Percentiles rank a stretch among this genome's conserved stretches.
phyloP scores from a whole-genome alignment of 2,113 vertebrate species.

The Gambusia affinis region DNA sequence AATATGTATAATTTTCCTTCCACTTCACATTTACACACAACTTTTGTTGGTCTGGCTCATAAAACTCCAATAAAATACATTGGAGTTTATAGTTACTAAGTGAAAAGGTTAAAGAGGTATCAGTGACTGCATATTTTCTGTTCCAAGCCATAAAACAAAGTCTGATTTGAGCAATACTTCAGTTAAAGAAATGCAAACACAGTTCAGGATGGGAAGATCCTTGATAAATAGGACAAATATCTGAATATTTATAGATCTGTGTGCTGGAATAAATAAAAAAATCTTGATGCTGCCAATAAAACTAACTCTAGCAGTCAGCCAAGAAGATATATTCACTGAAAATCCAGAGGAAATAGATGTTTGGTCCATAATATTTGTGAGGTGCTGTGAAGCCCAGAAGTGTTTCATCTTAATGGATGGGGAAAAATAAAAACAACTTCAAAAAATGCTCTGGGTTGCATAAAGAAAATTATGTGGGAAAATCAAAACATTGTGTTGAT shows the following conservation, averaged over 20 bases:
- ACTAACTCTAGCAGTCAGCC: slow-evolving; percentile 55
- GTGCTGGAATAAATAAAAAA: slow-evolving; percentile 57
- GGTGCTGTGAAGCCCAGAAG: slow-evolving; percentile 22
- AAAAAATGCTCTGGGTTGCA: slow-evolving; percentile 2
- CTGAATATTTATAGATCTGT: slow-evolving; percentile 70
- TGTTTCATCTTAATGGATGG: slow-evolving; percentile 22
- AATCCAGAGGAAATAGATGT: slow-evolving; percentile 43
- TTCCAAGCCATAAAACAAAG: slow-evolving; percentile 11
- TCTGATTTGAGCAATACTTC: slow-evolving; percentile 18
- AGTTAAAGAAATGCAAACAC: slow-evolving; percentile 39
- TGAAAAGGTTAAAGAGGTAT: background rate
- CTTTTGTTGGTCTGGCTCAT: no score
- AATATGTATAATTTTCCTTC: background rate
- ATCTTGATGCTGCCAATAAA: slow-evolving; percentile 36
- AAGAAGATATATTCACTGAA: slow-evolving; percentile 47
- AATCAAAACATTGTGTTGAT: slow-evolving; percentile 61
- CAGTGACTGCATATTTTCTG: slow-evolving; percentile 19
- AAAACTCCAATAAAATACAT: background rate
- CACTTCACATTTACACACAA: no score
- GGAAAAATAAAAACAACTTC: slow-evolving; percentile 5
- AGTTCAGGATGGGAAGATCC: slow-evolving; percentile 39
- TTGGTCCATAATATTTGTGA: slow-evolving; percentile 42
- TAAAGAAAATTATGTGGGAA: slow-evolving; percentile 13
- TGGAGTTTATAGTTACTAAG: background rate
- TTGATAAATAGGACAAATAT: slow-evolving; percentile 69